phyloP scores from a whole-genome alignment of 2,888 invertebrate genomes.

The Thymelicus sylvestris region DNA sequence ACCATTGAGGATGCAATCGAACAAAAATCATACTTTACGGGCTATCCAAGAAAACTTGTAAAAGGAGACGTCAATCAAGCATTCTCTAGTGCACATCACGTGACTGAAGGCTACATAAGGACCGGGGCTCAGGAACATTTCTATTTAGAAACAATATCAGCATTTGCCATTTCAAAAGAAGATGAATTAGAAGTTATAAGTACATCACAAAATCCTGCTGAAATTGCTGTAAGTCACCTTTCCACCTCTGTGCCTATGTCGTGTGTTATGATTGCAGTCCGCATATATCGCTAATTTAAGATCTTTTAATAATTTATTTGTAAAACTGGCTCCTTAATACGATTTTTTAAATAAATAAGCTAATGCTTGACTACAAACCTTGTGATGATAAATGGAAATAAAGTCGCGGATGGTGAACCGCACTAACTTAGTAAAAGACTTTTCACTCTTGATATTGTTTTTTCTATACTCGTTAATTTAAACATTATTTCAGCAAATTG shows the following conservation, averaged over 20 bases:
- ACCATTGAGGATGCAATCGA: conserved; percentile 95
- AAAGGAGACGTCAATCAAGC: conserved; percentile 88
- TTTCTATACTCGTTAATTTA: conserved; percentile 25
- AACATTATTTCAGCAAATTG: conserved; percentile 76
- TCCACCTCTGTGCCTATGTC: conserved; percentile 35
- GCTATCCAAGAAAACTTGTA: conserved; percentile 79
- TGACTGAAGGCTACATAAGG: conserved; percentile 88
- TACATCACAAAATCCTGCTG: conserved; percentile 92
- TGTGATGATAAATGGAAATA: too few species aligned
- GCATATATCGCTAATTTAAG: too few species aligned
- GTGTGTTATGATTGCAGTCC: too few species aligned
- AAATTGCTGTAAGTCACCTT: conserved; percentile 84
- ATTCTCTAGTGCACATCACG: conserved; percentile 87
- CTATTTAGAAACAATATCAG: conserved; percentile 92
- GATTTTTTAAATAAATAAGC: too few species aligned
- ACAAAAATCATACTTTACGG: conserved; percentile 87
- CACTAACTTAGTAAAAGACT: too few species aligned
- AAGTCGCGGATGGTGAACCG: too few species aligned
- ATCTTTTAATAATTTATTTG: too few species aligned
- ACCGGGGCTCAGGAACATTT: conserved; percentile 96
- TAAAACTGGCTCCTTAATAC: too few species aligned
- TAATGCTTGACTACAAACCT: too few species aligned
- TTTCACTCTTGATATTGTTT: too few species aligned
- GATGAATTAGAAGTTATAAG: conserved; percentile 93
- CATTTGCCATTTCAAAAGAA: conserved; percentile 88